Evolutionary conservation across 2,888 invertebrate genomes (phyloP), one percentile per base, ranked within the genome.

Genomic region (Sisyra terminalis): DNA sequence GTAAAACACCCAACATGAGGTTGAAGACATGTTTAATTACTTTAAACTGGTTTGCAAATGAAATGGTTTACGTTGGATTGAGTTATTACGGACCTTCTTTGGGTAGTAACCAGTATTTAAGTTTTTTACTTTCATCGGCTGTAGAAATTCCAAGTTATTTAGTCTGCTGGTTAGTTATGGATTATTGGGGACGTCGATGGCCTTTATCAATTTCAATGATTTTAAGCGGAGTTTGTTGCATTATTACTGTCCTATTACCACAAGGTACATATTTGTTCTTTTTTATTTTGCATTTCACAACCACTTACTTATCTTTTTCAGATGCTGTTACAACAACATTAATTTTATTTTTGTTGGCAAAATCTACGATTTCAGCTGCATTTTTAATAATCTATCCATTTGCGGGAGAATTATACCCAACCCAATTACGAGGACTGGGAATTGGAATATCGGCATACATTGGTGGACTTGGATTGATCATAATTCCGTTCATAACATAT

Each of bases 351-450:
- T 64, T 87, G 31, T 67, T 87, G 53, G 83, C 89, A 10, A 92
- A 92, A 64, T 86, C 86, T 49, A 75, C 88, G 49, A 84, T 90
- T 56, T 89, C 90, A 2, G 88, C 88, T 5, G 87, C 89, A 5
- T 92, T 89, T 64, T 67, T 89, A 44, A 87, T 89, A 47, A 87
- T 92, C 52, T 92, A 90, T 60, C 89, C 90, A 0, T 90, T 90
- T 60, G 89, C 89, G 50, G 87, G 87, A 8, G 92, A 92, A 64
- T 60, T 92, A 15, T 90, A 90, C 62, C 92, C 92, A 2, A 92
- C 90, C 2, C 85, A 86, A 58, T 69, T 89, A 37, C 71, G 92
- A 51, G 90, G 90, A 2, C 69, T 90, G 43, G 92, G 90, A 11
- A 89, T 92, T 51, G 90, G 90, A 38, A 80, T 86, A 42, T 89